A percentile compares a stretch with the other conserved stretches of the same genome.
These are phyloP conservation scores for Caenorhabditis sp. DNA, from an alignment of 2,888 invertebrate species.

Conservation along the genomic window DNA sequence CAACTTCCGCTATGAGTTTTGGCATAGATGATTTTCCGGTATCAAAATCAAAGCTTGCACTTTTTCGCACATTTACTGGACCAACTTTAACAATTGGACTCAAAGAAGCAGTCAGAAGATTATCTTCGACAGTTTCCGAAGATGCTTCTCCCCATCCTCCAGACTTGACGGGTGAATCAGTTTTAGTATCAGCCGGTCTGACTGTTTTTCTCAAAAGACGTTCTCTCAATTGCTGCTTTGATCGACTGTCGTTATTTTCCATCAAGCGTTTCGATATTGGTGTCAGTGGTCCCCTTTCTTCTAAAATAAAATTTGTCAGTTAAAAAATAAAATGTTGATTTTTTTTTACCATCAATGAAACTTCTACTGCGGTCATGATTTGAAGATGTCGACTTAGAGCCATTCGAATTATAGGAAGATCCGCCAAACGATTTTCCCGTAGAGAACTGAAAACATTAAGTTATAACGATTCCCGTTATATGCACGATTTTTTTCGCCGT, in stretches of 20 bases:
- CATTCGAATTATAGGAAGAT: constrained; percentile 2
- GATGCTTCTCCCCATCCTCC: constrained; percentile 22
- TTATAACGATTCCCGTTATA: too few relatives aligned
- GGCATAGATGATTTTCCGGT: neutral
- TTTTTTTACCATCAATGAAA: constrained; percentile 16
- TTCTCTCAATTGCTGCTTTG: constrained; percentile 52
- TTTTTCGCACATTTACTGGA: neutral
- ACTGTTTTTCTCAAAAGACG: constrained; percentile 46
- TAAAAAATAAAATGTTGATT: too few relatives aligned
- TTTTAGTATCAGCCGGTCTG: neutral
- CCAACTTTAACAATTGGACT: constrained; percentile 21
- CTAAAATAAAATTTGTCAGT: neutral
- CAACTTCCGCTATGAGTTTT: neutral
- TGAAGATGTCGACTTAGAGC: constrained; percentile 5
- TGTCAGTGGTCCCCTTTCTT: constrained; percentile 18
- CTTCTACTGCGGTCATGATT: constrained; percentile 42
- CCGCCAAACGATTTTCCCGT: neutral
- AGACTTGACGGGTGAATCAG: neutral
- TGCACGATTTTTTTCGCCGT: neutral
- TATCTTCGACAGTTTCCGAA: neutral
- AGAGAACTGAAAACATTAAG: neutral
- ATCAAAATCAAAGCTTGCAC: neutral
- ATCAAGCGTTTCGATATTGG: constrained; percentile 45
- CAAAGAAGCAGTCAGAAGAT: constrained; percentile 13
- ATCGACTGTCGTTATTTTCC: constrained; percentile 19